A percentile compares a stretch with the other conserved stretches of the same genome.
These are phyloP conservation scores for Drosophila eohydei DNA, from an alignment of 2,888 invertebrate species.

Conservation along the genomic window DNA sequence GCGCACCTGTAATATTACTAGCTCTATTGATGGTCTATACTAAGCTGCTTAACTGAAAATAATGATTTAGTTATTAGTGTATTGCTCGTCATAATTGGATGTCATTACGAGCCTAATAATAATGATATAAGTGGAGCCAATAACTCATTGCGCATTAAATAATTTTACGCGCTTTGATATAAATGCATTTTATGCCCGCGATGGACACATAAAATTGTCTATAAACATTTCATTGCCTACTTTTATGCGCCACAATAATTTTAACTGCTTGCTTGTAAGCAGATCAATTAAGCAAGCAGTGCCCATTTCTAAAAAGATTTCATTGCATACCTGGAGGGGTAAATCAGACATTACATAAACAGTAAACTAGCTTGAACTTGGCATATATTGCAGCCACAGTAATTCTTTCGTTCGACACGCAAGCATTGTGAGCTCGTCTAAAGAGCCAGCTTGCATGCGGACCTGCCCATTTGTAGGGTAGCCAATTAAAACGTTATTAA, in stretches of 20 bases:
- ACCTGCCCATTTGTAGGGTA: background rate
- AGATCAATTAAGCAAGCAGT: conserved; percentile 1
- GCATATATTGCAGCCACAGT: background rate
- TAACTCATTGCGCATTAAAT: background rate
- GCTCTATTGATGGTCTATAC: background rate
- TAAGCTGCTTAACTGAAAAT: background rate
- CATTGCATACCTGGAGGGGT: background rate
- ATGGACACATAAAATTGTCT: background rate
- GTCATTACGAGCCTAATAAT: background rate
- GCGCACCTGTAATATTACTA: background rate
- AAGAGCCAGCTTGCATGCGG: background rate
- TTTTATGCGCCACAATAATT: conserved; percentile 8
- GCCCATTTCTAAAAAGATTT: background rate
- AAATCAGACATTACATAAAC: background rate
- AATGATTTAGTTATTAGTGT: conserved; percentile 1
- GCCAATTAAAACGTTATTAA: conserved; percentile 7
- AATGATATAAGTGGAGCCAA: background rate
- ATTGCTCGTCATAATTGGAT: background rate
- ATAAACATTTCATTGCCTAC: conserved; percentile 12
- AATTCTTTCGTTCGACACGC: background rate
- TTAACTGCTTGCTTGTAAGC: conserved; percentile 1
- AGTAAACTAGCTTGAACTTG: background rate
- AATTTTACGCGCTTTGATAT: background rate
- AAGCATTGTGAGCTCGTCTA: background rate
- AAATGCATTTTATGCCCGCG: background rate